These are phyloP conservation scores for Myocastor coypus DNA, from an alignment of 2,113 vertebrate species.

Conservation along the genomic window DNA sequence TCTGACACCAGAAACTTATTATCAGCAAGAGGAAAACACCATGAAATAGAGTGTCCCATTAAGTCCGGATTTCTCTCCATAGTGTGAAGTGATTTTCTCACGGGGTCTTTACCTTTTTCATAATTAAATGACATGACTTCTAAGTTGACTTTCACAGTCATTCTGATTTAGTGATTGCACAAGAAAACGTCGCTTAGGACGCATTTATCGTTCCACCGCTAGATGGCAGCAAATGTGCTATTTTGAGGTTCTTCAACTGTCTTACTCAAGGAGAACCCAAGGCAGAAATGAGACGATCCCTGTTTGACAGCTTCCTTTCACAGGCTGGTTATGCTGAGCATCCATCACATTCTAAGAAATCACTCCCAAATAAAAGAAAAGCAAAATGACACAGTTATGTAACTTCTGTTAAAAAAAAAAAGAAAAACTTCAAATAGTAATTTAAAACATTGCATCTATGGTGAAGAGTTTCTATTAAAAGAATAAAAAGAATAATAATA, in stretches of 20 bases:
- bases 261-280: accelerated
- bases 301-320: constrained; percentile 75
- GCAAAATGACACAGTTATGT: not conserved
- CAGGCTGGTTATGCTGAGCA: constrained; percentile 75
- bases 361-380: constrained; percentile 45
- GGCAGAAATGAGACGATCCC: constrained; percentile 56
- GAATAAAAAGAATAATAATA: constrained; percentile 16
- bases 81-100: not conserved
- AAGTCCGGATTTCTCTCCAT: not conserved
- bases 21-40: accelerated
- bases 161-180: not conserved
- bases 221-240: constrained; percentile 87
- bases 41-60: not conserved
- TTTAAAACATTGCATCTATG: constrained; percentile 66
- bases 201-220: constrained; percentile 63
- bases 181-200: accelerated
- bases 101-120: not conserved
- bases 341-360: constrained; percentile 64
- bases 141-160: not conserved
- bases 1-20: not conserved
- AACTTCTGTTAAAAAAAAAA: constrained; percentile 32
- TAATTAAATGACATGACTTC: not conserved
- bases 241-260: not conserved
- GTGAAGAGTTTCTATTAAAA: constrained; percentile 68
- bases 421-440: constrained; percentile 69